Evolutionary conservation across 2,113 vertebrate species (phyloP).

Genomic region (Xyliphius kryptos): DNA sequence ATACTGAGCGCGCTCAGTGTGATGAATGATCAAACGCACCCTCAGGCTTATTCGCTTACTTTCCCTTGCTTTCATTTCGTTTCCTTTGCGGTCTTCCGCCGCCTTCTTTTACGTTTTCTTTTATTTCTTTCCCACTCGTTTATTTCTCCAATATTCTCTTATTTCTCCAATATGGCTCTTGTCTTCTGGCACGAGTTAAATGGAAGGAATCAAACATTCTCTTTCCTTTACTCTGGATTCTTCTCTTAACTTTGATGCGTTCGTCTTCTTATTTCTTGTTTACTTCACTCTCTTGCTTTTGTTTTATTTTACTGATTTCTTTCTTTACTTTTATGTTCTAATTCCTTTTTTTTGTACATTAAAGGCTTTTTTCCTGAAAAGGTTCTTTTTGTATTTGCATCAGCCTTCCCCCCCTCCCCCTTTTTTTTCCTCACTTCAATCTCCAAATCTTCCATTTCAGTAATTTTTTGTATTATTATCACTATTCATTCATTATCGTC

Average conservation of each 20-base stretch:
- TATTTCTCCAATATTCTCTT: not conserved
- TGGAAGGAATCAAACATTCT: not conserved
- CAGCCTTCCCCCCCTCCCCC: too few relatives aligned
- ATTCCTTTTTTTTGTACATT: too few relatives aligned
- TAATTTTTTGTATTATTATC: too few relatives aligned
- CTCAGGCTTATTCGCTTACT: not conserved
- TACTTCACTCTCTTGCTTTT: not conserved
- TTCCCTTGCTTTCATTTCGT: too few relatives aligned
- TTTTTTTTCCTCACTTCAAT: too few relatives aligned
- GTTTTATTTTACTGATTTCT: not conserved
- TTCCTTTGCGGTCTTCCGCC: too few relatives aligned
- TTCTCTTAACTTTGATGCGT: not conserved
- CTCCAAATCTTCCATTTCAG: too few relatives aligned
- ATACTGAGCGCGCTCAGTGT: conserved; percentile 42
- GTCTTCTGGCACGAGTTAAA: too few relatives aligned
- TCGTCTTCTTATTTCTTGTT: not conserved
- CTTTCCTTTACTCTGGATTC: not conserved
- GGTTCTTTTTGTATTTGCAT: too few relatives aligned
- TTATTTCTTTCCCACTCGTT: not conserved
- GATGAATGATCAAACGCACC: conserved; percentile 57
- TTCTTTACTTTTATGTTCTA: not conserved
- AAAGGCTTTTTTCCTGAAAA: too few relatives aligned
- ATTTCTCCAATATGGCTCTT: too few relatives aligned
- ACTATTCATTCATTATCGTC: too few relatives aligned
- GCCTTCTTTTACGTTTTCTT: not conserved